Percentiles rank a stretch among this genome's conserved stretches.
phyloP scores from a whole-genome alignment of 2,797 vertebrate species.

The Podargus strigoides region DNA sequence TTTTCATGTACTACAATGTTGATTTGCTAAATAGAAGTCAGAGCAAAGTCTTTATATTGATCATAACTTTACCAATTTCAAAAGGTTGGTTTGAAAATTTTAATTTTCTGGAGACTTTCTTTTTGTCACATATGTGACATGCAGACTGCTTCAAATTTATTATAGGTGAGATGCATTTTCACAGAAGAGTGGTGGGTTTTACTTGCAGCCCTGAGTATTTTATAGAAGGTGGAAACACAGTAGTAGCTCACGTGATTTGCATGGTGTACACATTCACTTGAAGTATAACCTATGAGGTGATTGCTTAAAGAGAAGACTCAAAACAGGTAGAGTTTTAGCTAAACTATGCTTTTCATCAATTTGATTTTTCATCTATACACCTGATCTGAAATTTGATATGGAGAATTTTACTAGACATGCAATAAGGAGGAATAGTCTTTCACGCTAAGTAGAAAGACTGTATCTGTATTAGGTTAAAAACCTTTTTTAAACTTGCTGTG shows the following conservation, averaged over 20 bases:
- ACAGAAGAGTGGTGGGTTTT: not conserved
- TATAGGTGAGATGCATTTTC: not conserved
- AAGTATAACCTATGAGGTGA: not conserved
- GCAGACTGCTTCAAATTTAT: not conserved
- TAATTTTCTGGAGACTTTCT: not conserved
- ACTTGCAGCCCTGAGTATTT: not conserved
- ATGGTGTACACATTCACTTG: not conserved
- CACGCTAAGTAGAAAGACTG: not conserved
- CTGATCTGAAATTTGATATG: not conserved
- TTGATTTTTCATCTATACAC: not conserved
- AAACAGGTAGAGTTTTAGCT: not conserved
- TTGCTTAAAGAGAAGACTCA: not conserved
- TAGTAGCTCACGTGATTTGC: not conserved
- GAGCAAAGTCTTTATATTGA: not conserved
- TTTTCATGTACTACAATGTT: not conserved
- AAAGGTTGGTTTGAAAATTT: not conserved
- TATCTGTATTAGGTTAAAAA: not conserved
- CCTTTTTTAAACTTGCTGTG: not conserved
- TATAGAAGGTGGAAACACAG: not conserved
- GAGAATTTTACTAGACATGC: not conserved
- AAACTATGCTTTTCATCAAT: not conserved
- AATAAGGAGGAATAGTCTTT: not conserved
- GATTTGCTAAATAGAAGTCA: not conserved
- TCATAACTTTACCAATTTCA: not conserved
- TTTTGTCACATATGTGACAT: not conserved